Evolutionary conservation across 37 sponge, comb jelly and placozoan species (phyloP).

Genomic region (Trichoplax adhaerens): DNA sequence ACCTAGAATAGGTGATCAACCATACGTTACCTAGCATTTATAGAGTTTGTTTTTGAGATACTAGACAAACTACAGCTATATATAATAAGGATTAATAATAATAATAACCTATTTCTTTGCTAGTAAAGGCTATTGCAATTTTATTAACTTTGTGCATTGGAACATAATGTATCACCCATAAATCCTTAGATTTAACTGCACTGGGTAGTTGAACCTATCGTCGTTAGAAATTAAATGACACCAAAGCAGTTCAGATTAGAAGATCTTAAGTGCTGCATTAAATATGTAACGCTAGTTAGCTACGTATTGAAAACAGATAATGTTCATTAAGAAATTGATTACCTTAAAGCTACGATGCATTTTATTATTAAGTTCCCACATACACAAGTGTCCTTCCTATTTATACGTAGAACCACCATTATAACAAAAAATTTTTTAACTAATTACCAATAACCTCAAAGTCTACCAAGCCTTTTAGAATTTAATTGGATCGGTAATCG

Average conservation of each 20-base stretch:
- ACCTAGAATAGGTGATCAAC: too few species aligned
- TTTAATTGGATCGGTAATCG: not conserved
- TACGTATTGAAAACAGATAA: too few species aligned
- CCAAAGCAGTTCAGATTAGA: too few species aligned
- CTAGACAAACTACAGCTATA: too few species aligned
- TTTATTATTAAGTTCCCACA: constrained; percentile 20
- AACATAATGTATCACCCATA: constrained; percentile 15
- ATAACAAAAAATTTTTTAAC: not conserved
- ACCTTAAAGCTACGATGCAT: constrained; percentile 9
- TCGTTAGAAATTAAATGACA: too few species aligned
- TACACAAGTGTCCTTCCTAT: constrained; percentile 14
- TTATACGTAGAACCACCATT: not conserved
- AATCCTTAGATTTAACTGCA: constrained; percentile 8
- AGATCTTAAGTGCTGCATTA: too few species aligned
- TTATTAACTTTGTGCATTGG: constrained; percentile 13
- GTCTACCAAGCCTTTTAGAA: not conserved
- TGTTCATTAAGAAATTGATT: constrained; percentile 3
- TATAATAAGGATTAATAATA: not conserved
- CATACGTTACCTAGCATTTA: too few species aligned
- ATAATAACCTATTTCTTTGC: constrained; percentile 20
- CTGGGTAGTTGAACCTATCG: too few species aligned
- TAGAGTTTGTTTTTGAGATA: too few species aligned
- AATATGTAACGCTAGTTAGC: too few species aligned
- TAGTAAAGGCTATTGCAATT: constrained; percentile 15
- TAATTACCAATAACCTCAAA: not conserved